Conservation (phyloP, 2,888 invertebrate species). For the Tetheella fluctuosa region DNA sequence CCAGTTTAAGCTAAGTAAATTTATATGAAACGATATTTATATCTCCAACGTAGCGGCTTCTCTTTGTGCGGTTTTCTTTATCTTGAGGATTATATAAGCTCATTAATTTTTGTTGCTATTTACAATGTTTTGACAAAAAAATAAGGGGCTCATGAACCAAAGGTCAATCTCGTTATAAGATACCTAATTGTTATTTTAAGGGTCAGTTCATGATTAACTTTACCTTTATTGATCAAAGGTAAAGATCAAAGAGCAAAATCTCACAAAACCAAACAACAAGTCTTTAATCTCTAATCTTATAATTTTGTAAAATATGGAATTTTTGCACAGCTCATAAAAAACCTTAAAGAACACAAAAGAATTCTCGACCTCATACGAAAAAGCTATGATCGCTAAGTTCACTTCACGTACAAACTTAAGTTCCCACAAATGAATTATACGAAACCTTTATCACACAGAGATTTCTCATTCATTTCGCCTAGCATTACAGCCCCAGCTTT, state of each 20-base stretch:
- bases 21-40: conserved; percentile 27
- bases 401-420: conserved; percentile 4
- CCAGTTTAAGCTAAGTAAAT: conserved; percentile 28
- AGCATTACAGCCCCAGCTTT: conserved; percentile 47
- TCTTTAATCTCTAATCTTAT: neutral
- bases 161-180: no score
- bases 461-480: conserved; percentile 53
- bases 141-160: neutral
- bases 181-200: no score
- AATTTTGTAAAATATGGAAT: neutral
- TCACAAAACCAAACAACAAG: neutral
- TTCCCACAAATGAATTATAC: conserved; percentile 49
- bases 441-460: conserved; percentile 39
- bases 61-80: neutral
- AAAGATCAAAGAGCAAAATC: neutral
- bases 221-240: no score
- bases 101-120: neutral
- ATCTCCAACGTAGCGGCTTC: neutral
- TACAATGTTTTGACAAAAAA: neutral
- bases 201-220: no score
- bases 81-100: neutral
- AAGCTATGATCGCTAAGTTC: neutral
- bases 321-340: neutral
- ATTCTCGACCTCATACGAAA: conserved; percentile 11
- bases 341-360: neutral